Base-by-base conservation (phyloP, 2,113 vertebrate species). In the Tinamus guttatus region DNA sequence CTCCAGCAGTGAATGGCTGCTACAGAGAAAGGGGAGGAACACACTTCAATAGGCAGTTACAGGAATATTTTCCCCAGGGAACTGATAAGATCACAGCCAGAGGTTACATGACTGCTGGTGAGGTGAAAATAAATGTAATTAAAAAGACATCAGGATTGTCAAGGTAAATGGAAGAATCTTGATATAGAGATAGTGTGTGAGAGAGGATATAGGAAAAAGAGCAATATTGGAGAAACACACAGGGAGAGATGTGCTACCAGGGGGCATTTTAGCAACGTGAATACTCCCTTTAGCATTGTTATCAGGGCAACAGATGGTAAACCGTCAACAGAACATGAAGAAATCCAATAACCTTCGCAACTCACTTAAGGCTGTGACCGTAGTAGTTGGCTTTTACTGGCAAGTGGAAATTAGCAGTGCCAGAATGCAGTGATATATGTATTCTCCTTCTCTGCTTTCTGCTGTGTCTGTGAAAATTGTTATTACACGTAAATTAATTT, bases 221-320 rank as follows among this genome's bases (percentile, higher is more conserved):
- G 7, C 13, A 38, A 34, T 40, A 8, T 40, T 64, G 43, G 56
- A 92, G 68, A 75, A 95, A 67, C 45, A 87, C 45, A 24, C 32
- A 3, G 80, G 56, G 74, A 85, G 71, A 78, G 30, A 54, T 36
- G 27, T 27, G n/a, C 74, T 75, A 60, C 27, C 11, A 89, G 81
- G 51, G 73, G 85, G 28, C 41, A 52, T 91, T 81, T 96, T 88
- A 67, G 71, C 32, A 18, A 45, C 13, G 60, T 82, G 87, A 94
- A 87, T 41, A 52, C 40, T 96, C 88, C 59, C 76, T 78, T 96
- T 77, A 96, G 85, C 13, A 41, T 83, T 80, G 40, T 79, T 94
- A 89, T 90, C 87, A 92, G 81, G 32, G 58, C 67, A 92, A 49
- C 94, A 97, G 95, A 97, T 96, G 94, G 96, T 54, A 83, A 87